phyloP scores from a whole-genome alignment of 2,113 vertebrate species.

The Toxotes jaculatrix region DNA sequence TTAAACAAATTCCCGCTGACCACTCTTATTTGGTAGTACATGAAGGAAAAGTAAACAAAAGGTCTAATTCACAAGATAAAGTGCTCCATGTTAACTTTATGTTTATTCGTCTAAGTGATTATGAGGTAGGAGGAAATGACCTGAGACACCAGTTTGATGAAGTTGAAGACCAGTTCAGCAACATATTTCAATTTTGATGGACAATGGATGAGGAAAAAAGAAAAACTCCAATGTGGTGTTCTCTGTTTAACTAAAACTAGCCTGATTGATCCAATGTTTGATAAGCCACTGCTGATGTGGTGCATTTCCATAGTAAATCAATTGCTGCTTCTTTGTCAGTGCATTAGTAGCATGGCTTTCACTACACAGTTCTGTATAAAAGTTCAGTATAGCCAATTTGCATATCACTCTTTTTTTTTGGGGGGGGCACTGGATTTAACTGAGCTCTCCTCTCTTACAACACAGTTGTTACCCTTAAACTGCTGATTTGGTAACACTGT shows the following conservation, averaged over 20 bases:
- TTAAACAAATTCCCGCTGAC: neutral
- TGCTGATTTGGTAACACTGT: constrained; percentile 77
- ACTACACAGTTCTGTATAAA: neutral
- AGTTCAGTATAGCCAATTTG: too few relatives aligned
- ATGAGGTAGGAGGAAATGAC: neutral
- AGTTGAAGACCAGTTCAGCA: neutral
- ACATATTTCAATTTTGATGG: constrained; percentile 1
- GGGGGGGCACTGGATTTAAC: neutral
- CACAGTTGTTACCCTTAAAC: constrained; percentile 67
- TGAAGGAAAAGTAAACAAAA: too few relatives aligned
- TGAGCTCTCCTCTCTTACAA: constrained; percentile 24
- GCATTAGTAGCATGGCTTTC: constrained; percentile 44
- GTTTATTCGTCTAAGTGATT: too few relatives aligned
- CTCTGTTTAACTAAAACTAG: constrained; percentile 51
- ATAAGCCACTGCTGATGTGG: constrained; percentile 68
- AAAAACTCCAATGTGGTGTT: neutral
- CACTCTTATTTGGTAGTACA: too few relatives aligned
- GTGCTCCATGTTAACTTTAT: too few relatives aligned
- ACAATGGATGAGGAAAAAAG: neutral
- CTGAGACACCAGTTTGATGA: neutral
- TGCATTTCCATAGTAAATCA: constrained; percentile 70
- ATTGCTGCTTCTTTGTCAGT: constrained; percentile 63
- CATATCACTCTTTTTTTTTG: too few relatives aligned
- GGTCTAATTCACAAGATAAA: too few relatives aligned
- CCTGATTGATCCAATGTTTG: constrained; percentile 61